Base-by-base conservation (phyloP, 1,140 invertebrate species). In the Linepithema humile region DNA sequence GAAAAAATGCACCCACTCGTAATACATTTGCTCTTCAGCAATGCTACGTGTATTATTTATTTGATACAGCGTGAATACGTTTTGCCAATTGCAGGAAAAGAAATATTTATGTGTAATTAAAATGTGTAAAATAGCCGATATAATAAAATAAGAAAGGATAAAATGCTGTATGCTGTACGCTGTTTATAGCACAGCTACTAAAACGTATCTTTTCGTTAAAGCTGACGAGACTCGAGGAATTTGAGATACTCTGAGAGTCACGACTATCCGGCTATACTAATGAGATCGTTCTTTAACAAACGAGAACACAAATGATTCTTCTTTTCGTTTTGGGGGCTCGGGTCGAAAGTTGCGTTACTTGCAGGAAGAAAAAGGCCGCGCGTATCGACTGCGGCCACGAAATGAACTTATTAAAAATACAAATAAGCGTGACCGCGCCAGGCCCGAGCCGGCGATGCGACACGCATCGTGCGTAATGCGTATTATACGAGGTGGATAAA, bases 371-470 rank as follows among this genome's bases (percentile, higher is more conserved):
- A 12, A 40, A 20, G 26, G 48, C 20, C 59, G 40, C 40, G 43
- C 40, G 59, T 59, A 74, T 74, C 57, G 62, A 12, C 20, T 29
- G 65, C 26, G 57, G 60, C 9, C 10, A 60, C 62, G 85, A 70
- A 80, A 89, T 87, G 88, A 80, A 85, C 67, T 87, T 87, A 89
- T 89, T 89, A 89, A 89, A 89, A 89, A 77, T 83, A 78, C 73
- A 75, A 83, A 89, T 89, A 85, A 86, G 88, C 88, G 83, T 89
- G 72, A 78, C 83, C 85, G 83, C 53, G 62, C 65, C 73, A 48
- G 64, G 75, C 50, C 59, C 73, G 73, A 64, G 67, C 78, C 86
- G 87, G 60, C 40, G 77, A 88, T 78, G 87, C 70, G 84, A 85
- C 83, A 88, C 88, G 83, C 88, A 86, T 82, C 85, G 88, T 48